Conservation (phyloP, 1,140 invertebrate species). For the Drosophila parabipectinata region DNA sequence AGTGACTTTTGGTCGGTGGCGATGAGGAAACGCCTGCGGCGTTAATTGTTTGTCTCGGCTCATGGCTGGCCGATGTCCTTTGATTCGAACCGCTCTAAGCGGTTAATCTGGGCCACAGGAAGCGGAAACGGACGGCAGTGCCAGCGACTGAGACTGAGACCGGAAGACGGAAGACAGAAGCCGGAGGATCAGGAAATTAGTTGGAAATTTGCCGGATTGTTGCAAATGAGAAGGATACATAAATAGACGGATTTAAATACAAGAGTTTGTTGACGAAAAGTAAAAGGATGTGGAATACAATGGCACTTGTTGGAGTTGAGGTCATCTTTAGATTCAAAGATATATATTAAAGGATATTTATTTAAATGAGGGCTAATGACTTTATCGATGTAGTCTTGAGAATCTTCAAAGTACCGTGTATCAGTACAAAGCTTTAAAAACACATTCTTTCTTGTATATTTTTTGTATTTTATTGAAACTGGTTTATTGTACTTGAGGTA, state of each 20-base stretch:
- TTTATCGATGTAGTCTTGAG: too few relatives aligned
- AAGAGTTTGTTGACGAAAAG: too few relatives aligned
- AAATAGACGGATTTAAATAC: conserved; percentile 19
- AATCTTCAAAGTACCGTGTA: too few relatives aligned
- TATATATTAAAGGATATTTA: not conserved
- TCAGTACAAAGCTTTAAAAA: too few relatives aligned
- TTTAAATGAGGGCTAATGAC: not conserved
- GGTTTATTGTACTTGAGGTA: conserved; percentile 39
- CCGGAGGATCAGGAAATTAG: conserved; percentile 37
- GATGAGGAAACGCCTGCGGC: conserved; percentile 65
- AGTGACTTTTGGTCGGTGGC: conserved; percentile 65
- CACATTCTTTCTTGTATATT: too few relatives aligned
- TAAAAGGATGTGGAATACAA: not conserved
- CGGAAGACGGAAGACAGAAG: conserved; percentile 29
- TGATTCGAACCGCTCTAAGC: conserved; percentile 66
- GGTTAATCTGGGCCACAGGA: conserved; percentile 71
- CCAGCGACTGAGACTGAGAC: conserved; percentile 1
- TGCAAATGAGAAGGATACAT: conserved; percentile 10
- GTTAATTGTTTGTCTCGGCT: conserved; percentile 71
- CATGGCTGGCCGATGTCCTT: conserved; percentile 35
- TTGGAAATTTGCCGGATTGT: conserved; percentile 37
- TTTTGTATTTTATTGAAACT: not conserved
- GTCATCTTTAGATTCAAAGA: not conserved
- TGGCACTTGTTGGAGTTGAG: not conserved
- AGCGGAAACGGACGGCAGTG: conserved; percentile 46